These are phyloP conservation scores for Drosophila quinaria DNA, from an alignment of 2,888 invertebrate genomes.

Conservation along the genomic window DNA sequence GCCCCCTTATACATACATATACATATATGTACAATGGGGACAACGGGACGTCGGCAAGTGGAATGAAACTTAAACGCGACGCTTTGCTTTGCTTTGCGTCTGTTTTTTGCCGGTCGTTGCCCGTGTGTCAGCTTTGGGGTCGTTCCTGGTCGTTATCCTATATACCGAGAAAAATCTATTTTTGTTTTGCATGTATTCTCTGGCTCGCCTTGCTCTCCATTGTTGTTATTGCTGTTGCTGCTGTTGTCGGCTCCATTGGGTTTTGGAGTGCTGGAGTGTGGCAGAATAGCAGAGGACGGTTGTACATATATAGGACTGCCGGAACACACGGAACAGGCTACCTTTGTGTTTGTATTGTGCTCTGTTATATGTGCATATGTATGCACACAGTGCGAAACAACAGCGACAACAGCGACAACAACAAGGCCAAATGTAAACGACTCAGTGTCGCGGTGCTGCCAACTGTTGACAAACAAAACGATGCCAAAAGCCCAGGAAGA, in stretches of 20 bases:
- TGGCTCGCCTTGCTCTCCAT: constrained; percentile 2
- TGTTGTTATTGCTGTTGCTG: constrained; percentile 37
- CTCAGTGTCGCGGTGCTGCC: constrained; percentile 31
- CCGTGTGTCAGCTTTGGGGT: constrained; percentile 76
- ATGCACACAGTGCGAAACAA: constrained; percentile 40
- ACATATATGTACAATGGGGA: background rate
- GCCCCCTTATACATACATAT: background rate
- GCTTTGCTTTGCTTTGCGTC: constrained; percentile 20
- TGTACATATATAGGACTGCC: constrained; percentile 40
- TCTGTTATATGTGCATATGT: too few relatives aligned
- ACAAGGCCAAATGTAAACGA: constrained; percentile 26
- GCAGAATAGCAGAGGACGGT: constrained; percentile 21
- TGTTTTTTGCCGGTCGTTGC: constrained; percentile 74
- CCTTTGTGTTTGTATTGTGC: constrained; percentile 40
- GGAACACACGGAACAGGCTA: constrained; percentile 30
- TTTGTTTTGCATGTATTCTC: constrained; percentile 70
- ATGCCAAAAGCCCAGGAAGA: constrained; percentile 24
- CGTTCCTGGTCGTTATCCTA: constrained; percentile 85
- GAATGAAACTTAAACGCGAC: constrained; percentile 22
- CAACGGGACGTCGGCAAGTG: constrained; percentile 7
- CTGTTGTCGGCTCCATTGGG: constrained; percentile 19
- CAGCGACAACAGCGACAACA: constrained; percentile 28
- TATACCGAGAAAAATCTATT: constrained; percentile 84
- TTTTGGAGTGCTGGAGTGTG: background rate
- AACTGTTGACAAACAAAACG: constrained; percentile 58